Conservation (phyloP, 2,888 invertebrate species). For the Gisinianus flammeolus region DNA sequence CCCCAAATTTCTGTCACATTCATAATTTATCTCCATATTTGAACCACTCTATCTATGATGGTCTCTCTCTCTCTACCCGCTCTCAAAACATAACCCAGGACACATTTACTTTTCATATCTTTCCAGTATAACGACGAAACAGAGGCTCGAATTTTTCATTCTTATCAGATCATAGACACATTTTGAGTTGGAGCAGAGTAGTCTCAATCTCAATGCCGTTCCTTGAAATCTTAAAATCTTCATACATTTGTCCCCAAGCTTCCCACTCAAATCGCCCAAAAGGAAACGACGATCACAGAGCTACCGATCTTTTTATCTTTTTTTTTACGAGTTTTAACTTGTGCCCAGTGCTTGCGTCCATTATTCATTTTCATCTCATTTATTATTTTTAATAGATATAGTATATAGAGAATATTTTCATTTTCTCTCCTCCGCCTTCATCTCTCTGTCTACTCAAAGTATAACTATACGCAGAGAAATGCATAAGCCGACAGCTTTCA, state of each 20-base stretch:
- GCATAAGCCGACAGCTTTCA: background rate
- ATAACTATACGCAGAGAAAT: background rate
- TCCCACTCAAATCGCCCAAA: background rate
- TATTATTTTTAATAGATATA: background rate
- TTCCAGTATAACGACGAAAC: background rate
- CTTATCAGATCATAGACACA: slow-evolving; percentile 28
- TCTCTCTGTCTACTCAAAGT: background rate
- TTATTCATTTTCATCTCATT: background rate
- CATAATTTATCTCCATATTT: slow-evolving; percentile 38
- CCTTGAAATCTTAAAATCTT: slow-evolving; percentile 12
- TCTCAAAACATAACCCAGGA: background rate
- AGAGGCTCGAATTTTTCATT: slow-evolving; percentile 26
- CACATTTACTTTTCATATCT: background rate
- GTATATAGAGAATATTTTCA: background rate
- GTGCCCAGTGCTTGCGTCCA: background rate
- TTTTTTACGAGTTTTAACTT: background rate
- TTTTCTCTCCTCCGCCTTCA: background rate
- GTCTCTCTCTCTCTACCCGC: background rate
- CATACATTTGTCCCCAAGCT: slow-evolving; percentile 1
- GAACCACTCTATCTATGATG: slow-evolving; percentile 10
- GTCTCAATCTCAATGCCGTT: background rate
- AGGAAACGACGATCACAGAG: background rate
- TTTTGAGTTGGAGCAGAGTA: background rate
- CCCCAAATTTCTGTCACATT: slow-evolving; percentile 34
- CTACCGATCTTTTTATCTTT: background rate